Conservation (phyloP, 2,888 invertebrate genomes). For the Pherbina coryleti region DNA sequence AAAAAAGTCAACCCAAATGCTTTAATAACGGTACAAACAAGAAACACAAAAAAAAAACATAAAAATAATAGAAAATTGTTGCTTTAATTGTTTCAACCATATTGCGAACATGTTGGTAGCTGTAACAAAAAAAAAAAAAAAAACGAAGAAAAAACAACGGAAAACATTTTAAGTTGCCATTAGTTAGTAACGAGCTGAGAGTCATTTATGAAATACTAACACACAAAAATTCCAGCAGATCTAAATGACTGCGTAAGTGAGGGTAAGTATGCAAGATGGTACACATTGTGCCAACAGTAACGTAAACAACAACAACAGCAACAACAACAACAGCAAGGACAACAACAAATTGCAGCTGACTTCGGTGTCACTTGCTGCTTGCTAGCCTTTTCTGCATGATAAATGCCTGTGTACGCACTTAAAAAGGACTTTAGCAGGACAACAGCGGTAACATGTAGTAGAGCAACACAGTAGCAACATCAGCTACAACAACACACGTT, state of each 20-base stretch:
- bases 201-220: neutral
- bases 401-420: constrained; percentile 30
- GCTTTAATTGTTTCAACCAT: neutral
- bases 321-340: constrained; percentile 40
- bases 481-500: neutral
- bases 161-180: constrained; percentile 23
- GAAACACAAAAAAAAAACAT: neutral
- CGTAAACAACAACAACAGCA: constrained; percentile 28
- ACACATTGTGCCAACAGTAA: neutral
- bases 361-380: constrained; percentile 21
- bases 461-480: neutral
- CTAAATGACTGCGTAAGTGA: neutral
- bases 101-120: neutral
- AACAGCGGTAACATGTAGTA: neutral
- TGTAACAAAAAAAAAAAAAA: neutral
- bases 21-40: neutral
- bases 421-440: constrained; percentile 26
- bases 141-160: neutral
- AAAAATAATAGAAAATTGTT: neutral
- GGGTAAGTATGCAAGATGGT: neutral
- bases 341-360: constrained; percentile 42
- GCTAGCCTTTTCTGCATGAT: constrained; percentile 4
- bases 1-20: neutral
- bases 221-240: neutral
- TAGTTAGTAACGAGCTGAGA: neutral